Base-by-base conservation (phyloP, 1,140 invertebrate species). In the Ceratitis capitata region DNA sequence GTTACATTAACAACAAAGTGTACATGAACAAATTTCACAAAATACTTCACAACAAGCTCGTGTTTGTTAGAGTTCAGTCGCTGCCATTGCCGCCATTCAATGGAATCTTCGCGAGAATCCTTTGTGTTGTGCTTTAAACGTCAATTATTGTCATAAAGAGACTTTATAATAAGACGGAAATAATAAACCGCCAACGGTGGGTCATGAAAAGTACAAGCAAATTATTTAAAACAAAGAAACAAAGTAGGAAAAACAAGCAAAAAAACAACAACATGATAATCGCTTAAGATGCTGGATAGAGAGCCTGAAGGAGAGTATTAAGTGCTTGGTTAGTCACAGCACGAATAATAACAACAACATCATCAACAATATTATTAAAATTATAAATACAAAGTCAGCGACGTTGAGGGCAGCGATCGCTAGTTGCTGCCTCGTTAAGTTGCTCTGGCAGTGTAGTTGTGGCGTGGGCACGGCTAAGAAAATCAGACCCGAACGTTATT, bases 111-210 rank as follows among this genome's bases (percentile, higher is more conserved):
- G 0, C 29, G 23, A 19, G 29, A 64, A 32, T 83, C 45, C 82
- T 83, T 83, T 83, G 49, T 83, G 23, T 53, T 83, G 23, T 16
- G 47, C 45, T 49, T n/a, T 49, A 83, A 69, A 23, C 58, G 84
- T 85, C 56, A 85, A 69, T 85, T 85, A 69, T 85, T 85, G 61
- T 85, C 84, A 85, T 45, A 23, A 49, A 16, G 61, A 85, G 84
- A 78, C 49, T 23, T 39, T 74, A 85, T 85, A 47, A 7, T 39
- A 9, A 42, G n/a, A 35, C 6, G 29, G 19, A 69, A 39, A 69
- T 56, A 56, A 56, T 64, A 64, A 42, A 49, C 2, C n/a, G 78
- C 78, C n/a, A 47, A 23, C 78, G 78, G 26, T 82, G 35, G 26
- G 47, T 49, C 42, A 39, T 9, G 7, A 7, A 49, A 82, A 82